phyloP scores from a whole-genome alignment of 1,140 invertebrate species.

The Tetraneura akinire region DNA sequence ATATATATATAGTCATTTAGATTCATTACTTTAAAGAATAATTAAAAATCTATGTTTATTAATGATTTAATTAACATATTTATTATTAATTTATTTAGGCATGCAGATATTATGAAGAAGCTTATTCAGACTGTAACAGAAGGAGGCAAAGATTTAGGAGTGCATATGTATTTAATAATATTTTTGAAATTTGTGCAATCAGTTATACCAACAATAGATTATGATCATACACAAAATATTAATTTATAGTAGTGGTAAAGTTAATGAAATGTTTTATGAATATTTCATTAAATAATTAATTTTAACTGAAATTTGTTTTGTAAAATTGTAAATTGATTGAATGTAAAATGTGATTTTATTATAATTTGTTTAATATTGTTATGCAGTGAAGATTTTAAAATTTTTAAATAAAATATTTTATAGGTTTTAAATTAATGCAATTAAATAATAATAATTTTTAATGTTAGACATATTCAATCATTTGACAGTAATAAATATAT shows the following conservation, averaged over 20 bases:
- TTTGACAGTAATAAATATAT: no score
- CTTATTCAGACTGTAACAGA: slow-evolving; percentile 97
- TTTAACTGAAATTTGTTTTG: neutral
- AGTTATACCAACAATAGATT: slow-evolving; percentile 99
- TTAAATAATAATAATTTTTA: no score
- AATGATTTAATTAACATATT: neutral
- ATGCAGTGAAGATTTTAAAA: neutral
- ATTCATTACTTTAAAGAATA: no score
- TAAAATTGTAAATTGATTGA: neutral
- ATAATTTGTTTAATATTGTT: neutral
- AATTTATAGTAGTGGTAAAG: slow-evolving; percentile 14
- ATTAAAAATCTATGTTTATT: no score
- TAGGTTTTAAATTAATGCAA: no score
- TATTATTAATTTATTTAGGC: slow-evolving; percentile 65
- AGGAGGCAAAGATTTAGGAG: slow-evolving; percentile 92
- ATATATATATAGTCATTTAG: no score
- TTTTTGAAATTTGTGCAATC: slow-evolving; percentile 99
- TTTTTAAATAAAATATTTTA: no score
- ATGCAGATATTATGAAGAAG: slow-evolving; percentile 99
- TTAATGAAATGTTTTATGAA: neutral
- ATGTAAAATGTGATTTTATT: neutral
- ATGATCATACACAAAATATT: slow-evolving; percentile 95
- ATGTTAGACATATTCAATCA: no score
- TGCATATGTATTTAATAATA: slow-evolving; percentile 97
- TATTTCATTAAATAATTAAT: neutral